Evolutionary conservation across 92 coral and sea anemone genomes (phyloP), one percentile per base, ranked within the genome.

Genomic region (Porites divaricata): DNA sequence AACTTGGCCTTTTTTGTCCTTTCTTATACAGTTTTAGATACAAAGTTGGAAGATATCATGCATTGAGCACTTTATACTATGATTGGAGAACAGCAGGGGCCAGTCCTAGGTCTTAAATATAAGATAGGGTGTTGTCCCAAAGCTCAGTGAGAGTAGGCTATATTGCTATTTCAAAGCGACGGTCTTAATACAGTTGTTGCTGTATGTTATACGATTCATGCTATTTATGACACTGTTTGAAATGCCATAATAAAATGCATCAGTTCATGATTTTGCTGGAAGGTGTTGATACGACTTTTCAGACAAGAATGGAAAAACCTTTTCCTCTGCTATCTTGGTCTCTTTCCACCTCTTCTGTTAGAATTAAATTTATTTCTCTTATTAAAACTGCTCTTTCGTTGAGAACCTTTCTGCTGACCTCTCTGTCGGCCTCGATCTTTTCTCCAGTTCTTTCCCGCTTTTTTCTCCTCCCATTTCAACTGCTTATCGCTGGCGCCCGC

Each of bases 401-500:
- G 83, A 20, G 70, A 73, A 2, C 79, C 78, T 74, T 74, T 81
- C 50, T 70, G 63, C 23, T 67, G 41, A 5, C 67, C 85, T 21
- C 72, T 77, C 8, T 65, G 82, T 65, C 74, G 70, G 74, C 88
- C 86, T 24, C 85, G 62, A 22, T 85, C 72, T 35, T 24, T 85
- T 57, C 67, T 68, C 87, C 88, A 73, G 70, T 71, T 78, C 49
- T 74, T 85, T 70, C 79, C 74, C 78, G 77, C 76, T 74, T 75
- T 88, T 65, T 77, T 66, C 70, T 89, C 95, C 69, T 96, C 99
- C 99, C 99, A 96, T 12, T 85, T 81, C 67, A 95, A 91, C 81
- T 96, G 98, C 75, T 96, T 96, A 86, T 91, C 81, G 67, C 95
- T 91, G 41, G 94, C 97, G 13, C 95, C 93, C 54, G 88, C 87